These are phyloP conservation scores for Macrochelys suwanniensis DNA, from an alignment of 2,797 vertebrate species.

Conservation along the genomic window DNA sequence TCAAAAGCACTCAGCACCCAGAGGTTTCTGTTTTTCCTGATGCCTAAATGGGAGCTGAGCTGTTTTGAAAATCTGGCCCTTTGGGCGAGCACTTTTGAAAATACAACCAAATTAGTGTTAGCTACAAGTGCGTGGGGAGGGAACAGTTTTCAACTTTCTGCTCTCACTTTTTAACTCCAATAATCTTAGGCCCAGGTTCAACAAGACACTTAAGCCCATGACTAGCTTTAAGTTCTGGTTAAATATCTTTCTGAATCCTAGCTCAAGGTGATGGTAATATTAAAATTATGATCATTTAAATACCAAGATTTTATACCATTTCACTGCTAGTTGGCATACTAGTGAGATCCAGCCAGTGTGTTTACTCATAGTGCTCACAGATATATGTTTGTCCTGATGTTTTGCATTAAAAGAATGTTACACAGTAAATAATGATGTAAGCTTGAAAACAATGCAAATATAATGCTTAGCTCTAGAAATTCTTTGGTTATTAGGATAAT, in stretches of 20 bases:
- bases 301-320: conserved; percentile 1
- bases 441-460: not conserved
- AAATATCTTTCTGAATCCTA: not conserved
- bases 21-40: not conserved
- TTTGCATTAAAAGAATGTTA: not conserved
- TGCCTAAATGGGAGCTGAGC: not conserved
- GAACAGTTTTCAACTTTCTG: not conserved
- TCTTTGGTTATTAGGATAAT: conserved; percentile 17
- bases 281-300: not conserved
- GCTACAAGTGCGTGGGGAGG: not conserved
- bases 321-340: not conserved
- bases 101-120: rapidly evolving
- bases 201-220: not conserved
- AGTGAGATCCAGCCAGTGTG: not conserved
- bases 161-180: not conserved
- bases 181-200: not conserved
- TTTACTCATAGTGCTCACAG: not conserved
- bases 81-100: not conserved
- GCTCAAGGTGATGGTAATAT: not conserved
- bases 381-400: not conserved
- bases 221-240: not conserved
- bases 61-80: not conserved
- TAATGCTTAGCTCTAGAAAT: not conserved
- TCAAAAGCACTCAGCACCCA: not conserved
- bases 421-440: not conserved